These are phyloP conservation scores for Urocyon cinereoargenteus DNA, from an alignment of 2,797 vertebrate genomes.

Conservation along the genomic window DNA sequence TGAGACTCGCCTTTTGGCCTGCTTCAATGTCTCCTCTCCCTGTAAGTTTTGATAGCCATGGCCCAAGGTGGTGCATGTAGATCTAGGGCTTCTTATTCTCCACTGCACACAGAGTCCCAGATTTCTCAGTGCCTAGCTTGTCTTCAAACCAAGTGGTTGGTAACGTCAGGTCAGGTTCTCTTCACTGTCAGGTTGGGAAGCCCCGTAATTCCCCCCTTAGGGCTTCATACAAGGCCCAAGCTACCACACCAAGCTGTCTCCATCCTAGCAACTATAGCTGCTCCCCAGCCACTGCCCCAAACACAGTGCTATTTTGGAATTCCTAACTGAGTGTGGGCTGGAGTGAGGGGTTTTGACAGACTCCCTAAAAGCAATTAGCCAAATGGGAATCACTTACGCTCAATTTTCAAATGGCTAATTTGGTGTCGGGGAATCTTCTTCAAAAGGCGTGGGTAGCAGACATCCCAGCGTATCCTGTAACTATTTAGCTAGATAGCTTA, in stretches of 20 bases:
- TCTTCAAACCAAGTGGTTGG: neutral
- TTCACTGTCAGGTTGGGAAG: neutral
- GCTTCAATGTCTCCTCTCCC: neutral
- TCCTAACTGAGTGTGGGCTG: conserved; percentile 68
- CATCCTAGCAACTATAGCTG: neutral
- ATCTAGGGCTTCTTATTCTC: neutral
- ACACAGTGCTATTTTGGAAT: conserved; percentile 59
- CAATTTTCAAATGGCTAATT: conserved; percentile 79
- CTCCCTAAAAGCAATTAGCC: conserved; percentile 73
- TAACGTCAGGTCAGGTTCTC: neutral
- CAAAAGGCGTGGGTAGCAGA: conserved; percentile 65
- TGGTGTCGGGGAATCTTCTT: conserved; percentile 66
- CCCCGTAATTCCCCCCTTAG: neutral
- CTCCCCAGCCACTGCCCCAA: conserved; percentile 42
- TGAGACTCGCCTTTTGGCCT: neutral
- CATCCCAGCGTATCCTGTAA: conserved; percentile 41
- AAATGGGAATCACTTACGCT: conserved; percentile 75
- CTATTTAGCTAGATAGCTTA: conserved; percentile 38
- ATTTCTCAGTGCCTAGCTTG: conserved; percentile 13
- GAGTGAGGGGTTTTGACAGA: conserved; percentile 74
- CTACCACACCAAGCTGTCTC: neutral
- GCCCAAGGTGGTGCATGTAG: neutral
- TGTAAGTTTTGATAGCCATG: neutral
- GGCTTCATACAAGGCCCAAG: neutral
- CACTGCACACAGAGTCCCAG: neutral